Conservation (phyloP, 2,888 invertebrate genomes). For the Plutella xylostella region DNA sequence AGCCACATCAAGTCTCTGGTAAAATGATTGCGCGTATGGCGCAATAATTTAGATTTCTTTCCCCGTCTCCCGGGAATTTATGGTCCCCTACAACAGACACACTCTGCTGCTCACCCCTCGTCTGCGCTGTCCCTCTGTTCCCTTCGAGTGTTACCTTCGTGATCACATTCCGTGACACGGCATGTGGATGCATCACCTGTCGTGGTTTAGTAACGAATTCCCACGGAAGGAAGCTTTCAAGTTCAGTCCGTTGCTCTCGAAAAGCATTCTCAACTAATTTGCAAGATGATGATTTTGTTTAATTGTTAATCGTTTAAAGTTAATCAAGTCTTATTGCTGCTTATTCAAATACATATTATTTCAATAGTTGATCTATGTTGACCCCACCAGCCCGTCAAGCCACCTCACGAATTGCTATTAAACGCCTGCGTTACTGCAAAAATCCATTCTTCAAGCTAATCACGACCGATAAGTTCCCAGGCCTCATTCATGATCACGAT, state of each 20-base stretch:
- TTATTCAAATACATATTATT: no score
- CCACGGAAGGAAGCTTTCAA: not conserved
- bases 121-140: slow-evolving; percentile 20
- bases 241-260: no score
- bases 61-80: slow-evolving; percentile 5
- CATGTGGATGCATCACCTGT: slow-evolving; percentile 57
- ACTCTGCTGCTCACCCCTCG: slow-evolving; percentile 48
- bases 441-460: not conserved
- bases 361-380: no score
- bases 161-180: slow-evolving; percentile 47
- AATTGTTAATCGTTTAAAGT: no score
- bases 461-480: slow-evolving; percentile 1
- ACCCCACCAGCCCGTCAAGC: not conserved
- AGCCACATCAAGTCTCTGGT: no score
- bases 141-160: slow-evolving; percentile 21
- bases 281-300: no score
- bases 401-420: not conserved
- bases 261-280: no score
- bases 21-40: slow-evolving; percentile 15
- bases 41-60: not conserved
- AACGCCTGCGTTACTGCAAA: not conserved
- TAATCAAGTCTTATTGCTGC: no score
- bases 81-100: slow-evolving; percentile 28
- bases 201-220: slow-evolving; percentile 19
- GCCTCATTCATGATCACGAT: slow-evolving; percentile 6